Conservation (phyloP, 2,888 invertebrate genomes). For the Seira ritae region DNA sequence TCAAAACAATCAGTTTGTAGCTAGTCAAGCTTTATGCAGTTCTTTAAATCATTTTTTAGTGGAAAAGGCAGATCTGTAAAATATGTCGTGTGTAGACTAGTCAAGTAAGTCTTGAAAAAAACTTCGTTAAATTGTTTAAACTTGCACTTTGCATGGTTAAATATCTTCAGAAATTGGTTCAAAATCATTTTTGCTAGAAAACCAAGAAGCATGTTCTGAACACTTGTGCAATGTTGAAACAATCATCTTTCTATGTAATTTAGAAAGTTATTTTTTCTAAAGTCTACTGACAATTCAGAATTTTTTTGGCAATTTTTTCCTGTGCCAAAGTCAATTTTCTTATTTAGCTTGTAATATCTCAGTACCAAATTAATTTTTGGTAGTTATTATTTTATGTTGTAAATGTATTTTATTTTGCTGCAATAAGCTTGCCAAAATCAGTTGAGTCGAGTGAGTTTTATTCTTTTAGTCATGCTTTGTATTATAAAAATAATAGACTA, state of each 20-base stretch:
- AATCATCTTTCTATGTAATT: constrained; percentile 43
- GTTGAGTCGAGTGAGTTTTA: constrained; percentile 57
- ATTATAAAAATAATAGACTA: constrained; percentile 27
- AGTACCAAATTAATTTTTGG: too few species aligned
- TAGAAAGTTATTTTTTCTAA: neutral
- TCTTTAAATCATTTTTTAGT: constrained; percentile 2
- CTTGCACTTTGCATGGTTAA: too few species aligned
- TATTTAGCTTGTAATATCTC: too few species aligned
- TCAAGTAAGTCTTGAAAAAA: too few species aligned
- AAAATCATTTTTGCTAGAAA: neutral
- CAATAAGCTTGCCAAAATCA: too few species aligned
- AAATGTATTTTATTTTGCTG: too few species aligned
- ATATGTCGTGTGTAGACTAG: too few species aligned
- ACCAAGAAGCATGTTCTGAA: neutral
- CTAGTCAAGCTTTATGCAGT: constrained; percentile 47
- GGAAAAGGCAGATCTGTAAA: neutral
- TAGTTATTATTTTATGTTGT: too few species aligned
- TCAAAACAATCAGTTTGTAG: constrained; percentile 48
- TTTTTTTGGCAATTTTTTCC: neutral
- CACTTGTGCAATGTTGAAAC: constrained; percentile 48
- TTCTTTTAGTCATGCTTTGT: constrained; percentile 60
- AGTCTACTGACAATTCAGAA: neutral
- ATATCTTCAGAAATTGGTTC: neutral
- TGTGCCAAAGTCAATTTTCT: too few species aligned
- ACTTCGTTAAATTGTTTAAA: too few species aligned